Base-by-base conservation (phyloP, 2,888 invertebrate species). In the Xestia ashworthii region DNA sequence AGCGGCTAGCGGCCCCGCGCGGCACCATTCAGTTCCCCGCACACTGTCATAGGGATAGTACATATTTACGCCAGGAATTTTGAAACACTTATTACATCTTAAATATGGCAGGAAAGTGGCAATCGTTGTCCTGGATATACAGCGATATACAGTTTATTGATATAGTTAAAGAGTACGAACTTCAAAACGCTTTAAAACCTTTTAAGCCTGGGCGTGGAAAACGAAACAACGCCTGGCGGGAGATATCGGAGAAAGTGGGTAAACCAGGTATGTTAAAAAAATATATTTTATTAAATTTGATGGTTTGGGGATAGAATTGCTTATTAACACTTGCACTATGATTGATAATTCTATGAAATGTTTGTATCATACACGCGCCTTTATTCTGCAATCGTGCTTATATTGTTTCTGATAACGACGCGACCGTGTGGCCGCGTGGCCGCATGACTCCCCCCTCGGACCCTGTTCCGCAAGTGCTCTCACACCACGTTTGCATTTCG, bases 231-330 rank as follows among this genome's bases (percentile, higher is more conserved):
- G 0, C 25, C n/a, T 79, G 79, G 79, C 6, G 0, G 50, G 46
- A 53, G 25, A 46, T 79, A 75, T 60, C 79, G 22, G 3, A 0
- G 2, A 75, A 0, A 60, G 19, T 46, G 25, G n/a, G 22, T 19
- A 6, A 14, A n/a, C 41, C 79, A 58, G 71, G 81, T 83, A 83
- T 50, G 81, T 67, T 58, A 32, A 32, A 0, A 38, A 80, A 32
- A n/a, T 38, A 19, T 25, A 2, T 41, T 38, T 65, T 19, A 48
- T 50, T 53, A 41, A n/a, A 41, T 71, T 79, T 32, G 5, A 2
- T 19, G 12, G 14, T 48, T n/a, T 6, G 44, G 32, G 12, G 32
- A 38, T 80, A 16, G 9, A 14, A 48, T 81, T 65, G 81, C 78
- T 80, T 72, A 25, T 50, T 64, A 32, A 11, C 6, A 9, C 41